phyloP scores from a whole-genome alignment of 2,113 vertebrate genomes.

The Aleadryas rufinucha region DNA sequence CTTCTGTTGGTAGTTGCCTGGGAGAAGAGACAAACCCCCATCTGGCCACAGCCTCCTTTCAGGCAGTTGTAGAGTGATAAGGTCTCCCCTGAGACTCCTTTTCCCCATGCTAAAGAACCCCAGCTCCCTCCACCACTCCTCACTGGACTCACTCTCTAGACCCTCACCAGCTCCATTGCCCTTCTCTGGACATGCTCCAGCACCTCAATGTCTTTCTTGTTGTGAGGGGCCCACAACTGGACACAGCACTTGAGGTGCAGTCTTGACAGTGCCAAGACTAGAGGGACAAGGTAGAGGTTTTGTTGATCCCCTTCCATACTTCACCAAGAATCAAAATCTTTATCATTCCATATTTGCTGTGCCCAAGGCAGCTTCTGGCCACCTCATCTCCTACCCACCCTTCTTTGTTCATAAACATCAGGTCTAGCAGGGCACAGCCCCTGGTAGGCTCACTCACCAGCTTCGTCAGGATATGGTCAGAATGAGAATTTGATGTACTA shows the following conservation, averaged over 20 bases:
- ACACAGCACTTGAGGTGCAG: background rate
- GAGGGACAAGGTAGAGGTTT: background rate
- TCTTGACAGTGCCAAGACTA: no score
- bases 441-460: background rate
- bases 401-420: background rate
- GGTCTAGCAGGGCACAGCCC: background rate
- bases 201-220: background rate
- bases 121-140: background rate
- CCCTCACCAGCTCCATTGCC: background rate
- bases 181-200: background rate
- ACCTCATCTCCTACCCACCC: background rate
- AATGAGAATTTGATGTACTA: background rate
- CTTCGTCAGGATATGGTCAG: background rate
- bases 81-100: background rate
- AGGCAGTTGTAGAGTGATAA: background rate
- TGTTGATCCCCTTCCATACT: background rate
- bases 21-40: background rate
- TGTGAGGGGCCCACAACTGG: background rate
- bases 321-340: background rate
- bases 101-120: background rate
- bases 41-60: background rate
- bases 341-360: background rate
- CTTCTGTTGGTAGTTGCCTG: background rate
- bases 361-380: background rate
- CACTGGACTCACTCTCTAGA: fast-evolving